Evolutionary conservation across 2,888 invertebrate species (phyloP).

Genomic region (Bibio marci): DNA sequence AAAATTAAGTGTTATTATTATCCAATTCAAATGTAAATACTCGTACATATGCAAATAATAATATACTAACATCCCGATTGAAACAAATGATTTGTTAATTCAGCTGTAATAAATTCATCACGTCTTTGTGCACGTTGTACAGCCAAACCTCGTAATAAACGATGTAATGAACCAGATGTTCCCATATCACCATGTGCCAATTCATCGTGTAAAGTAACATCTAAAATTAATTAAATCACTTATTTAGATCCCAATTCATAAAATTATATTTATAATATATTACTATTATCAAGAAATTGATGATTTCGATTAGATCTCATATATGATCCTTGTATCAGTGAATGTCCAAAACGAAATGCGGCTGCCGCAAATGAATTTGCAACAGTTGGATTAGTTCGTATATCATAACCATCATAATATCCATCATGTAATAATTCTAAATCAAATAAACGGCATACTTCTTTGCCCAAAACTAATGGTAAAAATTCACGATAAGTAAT

Average conservation of each 20-base stretch:
- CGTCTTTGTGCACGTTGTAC: constrained; percentile 61
- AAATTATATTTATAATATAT: constrained; percentile 21
- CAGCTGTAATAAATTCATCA: constrained; percentile 65
- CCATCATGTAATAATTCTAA: constrained; percentile 48
- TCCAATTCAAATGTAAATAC: neutral
- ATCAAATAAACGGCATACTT: constrained; percentile 59
- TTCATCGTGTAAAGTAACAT: constrained; percentile 66
- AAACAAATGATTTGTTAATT: constrained; percentile 69
- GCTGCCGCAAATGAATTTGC: constrained; percentile 67
- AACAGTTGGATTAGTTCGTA: constrained; percentile 51
- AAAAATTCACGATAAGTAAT: constrained; percentile 71
- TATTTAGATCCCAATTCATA: neutral
- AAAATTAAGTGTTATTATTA: neutral
- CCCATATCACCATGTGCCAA: constrained; percentile 55
- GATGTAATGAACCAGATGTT: constrained; percentile 61
- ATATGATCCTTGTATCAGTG: constrained; percentile 64
- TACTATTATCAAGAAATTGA: constrained; percentile 51
- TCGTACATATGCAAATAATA: neutral
- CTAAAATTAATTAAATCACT: constrained; percentile 28
- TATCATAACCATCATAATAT: constrained; percentile 52
- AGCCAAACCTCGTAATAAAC: constrained; percentile 56
- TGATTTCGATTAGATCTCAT: constrained; percentile 54
- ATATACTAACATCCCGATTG: constrained; percentile 38
- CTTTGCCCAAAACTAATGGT: constrained; percentile 58
- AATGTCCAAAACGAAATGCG: constrained; percentile 76